A percentile compares a stretch with the other conserved stretches of the same genome.
Evolutionary conservation across 2,888 invertebrate genomes (phyloP).

Genomic region (Pammene fasciana): DNA sequence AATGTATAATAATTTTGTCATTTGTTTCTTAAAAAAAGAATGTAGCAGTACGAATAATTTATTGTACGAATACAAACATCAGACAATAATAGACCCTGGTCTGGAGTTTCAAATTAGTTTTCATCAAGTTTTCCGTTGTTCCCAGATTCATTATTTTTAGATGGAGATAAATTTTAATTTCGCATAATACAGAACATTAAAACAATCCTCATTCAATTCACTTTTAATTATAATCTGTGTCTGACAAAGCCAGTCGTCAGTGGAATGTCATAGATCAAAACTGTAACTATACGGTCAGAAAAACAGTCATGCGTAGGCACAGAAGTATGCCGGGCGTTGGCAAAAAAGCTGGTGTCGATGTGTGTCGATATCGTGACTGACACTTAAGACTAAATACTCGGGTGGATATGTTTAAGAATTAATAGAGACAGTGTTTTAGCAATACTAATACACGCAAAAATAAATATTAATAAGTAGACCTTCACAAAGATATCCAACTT

Average conservation of each 20-base stretch:
- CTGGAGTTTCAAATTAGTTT: no score
- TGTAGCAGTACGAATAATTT: no score
- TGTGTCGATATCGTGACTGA: slow-evolving; percentile 46
- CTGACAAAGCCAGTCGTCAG: slow-evolving; percentile 51
- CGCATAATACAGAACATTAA: background rate
- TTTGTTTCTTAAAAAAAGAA: no score
- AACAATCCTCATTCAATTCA: slow-evolving; percentile 12
- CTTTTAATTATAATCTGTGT: slow-evolving; percentile 28
- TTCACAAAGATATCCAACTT: no score
- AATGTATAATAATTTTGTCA: no score
- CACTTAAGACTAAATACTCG: slow-evolving; percentile 38
- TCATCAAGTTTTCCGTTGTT: no score
- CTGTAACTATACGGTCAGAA: slow-evolving; percentile 30
- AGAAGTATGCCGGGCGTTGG: slow-evolving; percentile 46
- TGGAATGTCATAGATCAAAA: slow-evolving; percentile 38
- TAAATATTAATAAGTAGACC: no score
- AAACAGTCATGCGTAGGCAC: slow-evolving; percentile 54
- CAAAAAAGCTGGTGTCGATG: slow-evolving; percentile 57
- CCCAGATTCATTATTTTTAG: no score
- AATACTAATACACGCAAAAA: no score
- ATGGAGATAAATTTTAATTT: background rate
- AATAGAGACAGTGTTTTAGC: background rate
- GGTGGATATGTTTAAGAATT: slow-evolving; percentile 10
- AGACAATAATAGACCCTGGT: no score
- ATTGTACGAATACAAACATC: no score